These are phyloP conservation scores for Tipula lateralis DNA, from an alignment of 2,888 invertebrate species.

Conservation along the genomic window DNA sequence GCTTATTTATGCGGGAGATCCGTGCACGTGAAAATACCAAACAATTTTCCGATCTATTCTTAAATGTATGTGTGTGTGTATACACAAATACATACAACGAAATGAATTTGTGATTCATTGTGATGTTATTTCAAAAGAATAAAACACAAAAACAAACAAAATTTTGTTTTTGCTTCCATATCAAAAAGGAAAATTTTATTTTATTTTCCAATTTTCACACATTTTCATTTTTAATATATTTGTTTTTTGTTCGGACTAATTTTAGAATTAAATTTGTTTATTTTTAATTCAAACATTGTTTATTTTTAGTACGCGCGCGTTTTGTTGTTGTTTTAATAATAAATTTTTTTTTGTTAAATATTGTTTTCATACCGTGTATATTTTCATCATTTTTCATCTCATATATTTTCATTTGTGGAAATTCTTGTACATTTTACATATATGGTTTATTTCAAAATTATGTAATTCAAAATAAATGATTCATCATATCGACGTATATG, in stretches of 20 bases:
- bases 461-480: neutral
- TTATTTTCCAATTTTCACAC: constrained; percentile 15
- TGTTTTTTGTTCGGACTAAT: neutral
- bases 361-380: neutral
- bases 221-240: too few relatives aligned
- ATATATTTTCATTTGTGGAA: constrained; percentile 15
- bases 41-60: too few relatives aligned
- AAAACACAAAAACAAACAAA: neutral
- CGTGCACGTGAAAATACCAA: neutral
- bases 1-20: neutral
- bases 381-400: constrained; percentile 8
- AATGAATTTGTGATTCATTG: neutral
- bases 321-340: constrained; percentile 13
- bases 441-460: neutral
- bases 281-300: constrained; percentile 19
- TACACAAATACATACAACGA: neutral
- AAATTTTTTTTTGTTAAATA: neutral
- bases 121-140: neutral
- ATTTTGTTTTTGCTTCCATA: neutral
- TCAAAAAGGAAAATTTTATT: neutral
- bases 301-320: neutral
- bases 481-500: neutral
- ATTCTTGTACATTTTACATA: neutral
- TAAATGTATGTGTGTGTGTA: neutral
- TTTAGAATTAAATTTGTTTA: constrained; percentile 11